Evolutionary conservation across 2,797 vertebrate genomes (phyloP), one percentile per base, ranked within the genome.

Genomic region (Sebastes miniatus): DNA sequence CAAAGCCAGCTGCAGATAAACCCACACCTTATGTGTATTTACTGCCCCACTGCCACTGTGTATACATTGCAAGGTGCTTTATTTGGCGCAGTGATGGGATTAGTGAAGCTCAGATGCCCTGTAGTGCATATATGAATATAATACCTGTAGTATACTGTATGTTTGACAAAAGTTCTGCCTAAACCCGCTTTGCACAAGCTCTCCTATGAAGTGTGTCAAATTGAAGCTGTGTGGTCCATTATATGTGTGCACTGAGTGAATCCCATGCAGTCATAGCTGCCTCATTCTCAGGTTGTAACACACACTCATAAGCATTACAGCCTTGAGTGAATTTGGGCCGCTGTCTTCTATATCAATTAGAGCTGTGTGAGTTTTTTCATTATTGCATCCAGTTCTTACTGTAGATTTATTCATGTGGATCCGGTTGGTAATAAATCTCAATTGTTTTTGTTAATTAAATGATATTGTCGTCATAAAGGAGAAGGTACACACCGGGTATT

Each of bases 341-440:
- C 79, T 81, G 87, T 92, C 83, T 71, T 91, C 79, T 83, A 59
- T 88, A 85, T 89, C 85, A 91, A 87, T 91, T 92, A 90, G 69
- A 86, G 83, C 61, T 61, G n/a, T 65, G 72, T 80, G 71, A 85
- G 71, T 84, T 81, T 81, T 72, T 70, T 79, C 78, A 85, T 90
- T 87, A 86, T 83, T 78, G 75, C 25, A 36, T 79, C 62, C 69
- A 72, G 62, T 80, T 74, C 82, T 85, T 77, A 77, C 77, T 76
- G 54, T 66, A 71, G 58, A 89, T 88, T 81, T 83, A 91, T 90
- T 89, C 81, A 75, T 73, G 80, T 81, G 76, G 58, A 84, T 83
- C 72, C 34, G 24, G 9, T 50, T 65, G 56, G 83, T 80, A 77
- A 90, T 93, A 83, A 83, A 91, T 91, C 89, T 83, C 83, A 84